phyloP scores from a whole-genome alignment of 2,113 vertebrate genomes.

The Chionodraco myersi region DNA sequence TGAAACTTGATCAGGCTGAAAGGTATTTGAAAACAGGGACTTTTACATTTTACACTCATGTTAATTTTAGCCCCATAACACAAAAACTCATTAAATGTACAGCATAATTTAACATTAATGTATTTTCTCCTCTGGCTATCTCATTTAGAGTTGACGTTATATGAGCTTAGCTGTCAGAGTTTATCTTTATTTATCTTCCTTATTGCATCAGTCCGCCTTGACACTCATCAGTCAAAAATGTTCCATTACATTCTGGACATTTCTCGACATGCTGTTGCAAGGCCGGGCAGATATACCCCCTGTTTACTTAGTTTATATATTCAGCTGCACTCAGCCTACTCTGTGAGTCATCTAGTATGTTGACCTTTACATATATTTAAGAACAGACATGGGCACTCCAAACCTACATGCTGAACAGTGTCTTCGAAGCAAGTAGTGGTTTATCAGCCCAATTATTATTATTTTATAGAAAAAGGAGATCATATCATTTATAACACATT shows the following conservation, averaged over 20 bases:
- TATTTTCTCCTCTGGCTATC: neutral
- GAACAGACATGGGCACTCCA: neutral
- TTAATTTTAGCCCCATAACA: neutral
- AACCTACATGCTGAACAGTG: neutral
- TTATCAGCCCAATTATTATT: neutral
- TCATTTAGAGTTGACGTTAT: neutral
- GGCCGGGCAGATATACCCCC: constrained; percentile 28
- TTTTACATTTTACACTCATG: neutral
- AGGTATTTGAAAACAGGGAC: neutral
- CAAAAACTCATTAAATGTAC: neutral
- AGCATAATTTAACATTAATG: neutral
- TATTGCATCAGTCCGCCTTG: constrained; percentile 33
- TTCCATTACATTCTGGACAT: constrained; percentile 33
- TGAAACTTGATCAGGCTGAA: constrained; percentile 3
- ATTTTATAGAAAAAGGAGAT: neutral
- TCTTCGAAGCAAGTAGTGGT: too few species aligned
- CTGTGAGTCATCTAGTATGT: constrained; percentile 41
- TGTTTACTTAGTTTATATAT: constrained; percentile 24
- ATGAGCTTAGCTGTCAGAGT: constrained; percentile 11
- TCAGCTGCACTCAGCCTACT: constrained; percentile 24
- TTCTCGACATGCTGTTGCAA: constrained; percentile 8
- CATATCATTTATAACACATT: neutral
- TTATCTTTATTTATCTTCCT: constrained; percentile 17
- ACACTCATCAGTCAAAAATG: constrained; percentile 40
- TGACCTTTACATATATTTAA: neutral